These are phyloP conservation scores for Mastomys coucha DNA, from an alignment of 2,113 vertebrate species.

Conservation along the genomic window DNA sequence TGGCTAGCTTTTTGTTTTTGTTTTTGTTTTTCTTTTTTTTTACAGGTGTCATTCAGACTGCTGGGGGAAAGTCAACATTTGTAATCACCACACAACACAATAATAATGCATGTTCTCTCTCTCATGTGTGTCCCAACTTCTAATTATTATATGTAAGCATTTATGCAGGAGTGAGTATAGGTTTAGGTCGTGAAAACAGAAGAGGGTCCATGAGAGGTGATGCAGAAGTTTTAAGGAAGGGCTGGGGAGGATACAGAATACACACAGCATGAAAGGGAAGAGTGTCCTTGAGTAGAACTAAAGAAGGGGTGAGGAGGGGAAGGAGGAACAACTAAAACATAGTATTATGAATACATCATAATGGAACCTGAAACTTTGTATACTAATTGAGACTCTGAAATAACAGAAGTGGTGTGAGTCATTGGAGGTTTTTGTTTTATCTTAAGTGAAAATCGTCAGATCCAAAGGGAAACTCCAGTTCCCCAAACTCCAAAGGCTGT, in stretches of 20 bases:
- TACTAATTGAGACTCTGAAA: not conserved
- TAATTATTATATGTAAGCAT: too few species aligned
- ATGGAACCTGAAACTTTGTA: not conserved
- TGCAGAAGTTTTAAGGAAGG: not conserved
- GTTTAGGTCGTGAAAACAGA: not conserved
- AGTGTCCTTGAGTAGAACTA: not conserved
- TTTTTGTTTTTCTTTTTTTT: not conserved
- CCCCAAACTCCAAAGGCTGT: not conserved
- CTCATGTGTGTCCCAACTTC: too few species aligned
- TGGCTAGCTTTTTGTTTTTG: not conserved
- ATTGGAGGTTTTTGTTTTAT: not conserved
- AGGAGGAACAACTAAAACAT: not conserved
- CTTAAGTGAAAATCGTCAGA: not conserved
- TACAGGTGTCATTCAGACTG: not conserved
- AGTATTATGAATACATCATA: not conserved
- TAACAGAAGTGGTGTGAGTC: too few species aligned
- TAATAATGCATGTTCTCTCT: not conserved
- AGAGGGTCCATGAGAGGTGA: not conserved
- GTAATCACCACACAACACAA: too few species aligned
- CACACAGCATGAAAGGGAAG: not conserved
- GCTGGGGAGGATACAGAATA: not conserved
- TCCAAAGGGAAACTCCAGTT: not conserved
- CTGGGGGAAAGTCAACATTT: not conserved
- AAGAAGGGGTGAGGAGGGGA: not conserved
- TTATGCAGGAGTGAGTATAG: not conserved